Evolutionary conservation across 2,113 vertebrate genomes (phyloP).

Genomic region (Salvator merianae): DNA sequence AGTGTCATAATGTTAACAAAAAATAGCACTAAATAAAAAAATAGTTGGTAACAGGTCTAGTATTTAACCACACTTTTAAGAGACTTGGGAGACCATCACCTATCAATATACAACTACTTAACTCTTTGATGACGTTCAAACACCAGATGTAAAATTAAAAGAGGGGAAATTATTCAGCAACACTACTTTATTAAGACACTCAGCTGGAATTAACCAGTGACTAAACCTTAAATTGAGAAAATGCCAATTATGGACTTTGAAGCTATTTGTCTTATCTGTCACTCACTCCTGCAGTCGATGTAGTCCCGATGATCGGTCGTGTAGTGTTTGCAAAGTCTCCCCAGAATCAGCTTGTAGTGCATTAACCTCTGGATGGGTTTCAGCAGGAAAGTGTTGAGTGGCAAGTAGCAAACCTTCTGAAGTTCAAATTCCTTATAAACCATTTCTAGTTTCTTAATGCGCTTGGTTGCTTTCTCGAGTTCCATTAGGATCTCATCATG

Average conservation of each 20-base stretch:
- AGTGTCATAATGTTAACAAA: background rate
- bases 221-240: accelerated
- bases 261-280: background rate
- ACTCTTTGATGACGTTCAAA: background rate
- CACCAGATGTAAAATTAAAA: background rate
- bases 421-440: constrained; percentile 94
- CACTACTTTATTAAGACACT: background rate
- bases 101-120: too few species aligned
- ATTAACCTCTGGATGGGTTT: constrained; percentile 94
- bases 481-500: constrained; percentile 87
- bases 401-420: constrained; percentile 96
- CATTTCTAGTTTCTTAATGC: constrained; percentile 85
- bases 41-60: background rate
- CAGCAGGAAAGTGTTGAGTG: constrained; percentile 91
- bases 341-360: constrained; percentile 92
- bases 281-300: constrained; percentile 83
- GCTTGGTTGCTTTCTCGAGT: constrained; percentile 87
- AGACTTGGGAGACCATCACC: background rate
- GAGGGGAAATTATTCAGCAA: background rate
- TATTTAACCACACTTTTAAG: background rate
- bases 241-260: accelerated
- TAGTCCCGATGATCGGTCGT: constrained; percentile 78
- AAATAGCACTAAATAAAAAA: background rate
- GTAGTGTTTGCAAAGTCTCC: constrained; percentile 86
- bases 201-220: background rate